These are phyloP conservation scores for Pterostichus niger DNA, from an alignment of 2,888 invertebrate species.

Conservation along the genomic window DNA sequence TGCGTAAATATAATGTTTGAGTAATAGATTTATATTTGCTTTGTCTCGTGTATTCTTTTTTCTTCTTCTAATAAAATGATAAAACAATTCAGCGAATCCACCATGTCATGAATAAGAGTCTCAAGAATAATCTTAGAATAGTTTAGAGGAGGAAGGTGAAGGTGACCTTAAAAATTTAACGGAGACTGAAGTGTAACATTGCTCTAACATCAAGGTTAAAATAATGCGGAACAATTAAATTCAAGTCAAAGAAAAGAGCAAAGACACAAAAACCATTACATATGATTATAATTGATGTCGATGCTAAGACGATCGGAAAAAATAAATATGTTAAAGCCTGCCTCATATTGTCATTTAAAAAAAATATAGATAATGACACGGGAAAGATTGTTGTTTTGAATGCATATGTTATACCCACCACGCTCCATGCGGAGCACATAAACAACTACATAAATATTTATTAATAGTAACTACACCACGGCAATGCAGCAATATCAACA, in stretches of 20 bases:
- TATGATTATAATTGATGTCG: conserved; percentile 10
- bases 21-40: conserved; percentile 10
- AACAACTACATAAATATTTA: conserved; percentile 19
- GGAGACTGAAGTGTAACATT: conserved; percentile 66
- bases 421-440: not conserved
- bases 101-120: conserved; percentile 65
- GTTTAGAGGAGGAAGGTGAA: conserved; percentile 65
- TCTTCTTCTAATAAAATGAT: conserved; percentile 61
- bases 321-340: conserved; percentile 31
- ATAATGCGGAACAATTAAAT: conserved; percentile 66
- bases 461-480: not conserved
- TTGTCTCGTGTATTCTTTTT: conserved; percentile 15
- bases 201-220: conserved; percentile 65
- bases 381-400: conserved; percentile 1
- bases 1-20: conserved; percentile 27
- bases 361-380: not conserved
- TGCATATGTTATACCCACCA: not conserved
- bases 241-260: conserved; percentile 63
- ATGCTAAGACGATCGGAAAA: not conserved
- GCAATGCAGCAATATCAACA: not conserved
- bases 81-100: conserved; percentile 63
- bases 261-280: conserved; percentile 40
- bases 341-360: not conserved
- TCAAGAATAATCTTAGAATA: conserved; percentile 61
- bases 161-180: conserved; percentile 66